Evolutionary conservation across 2,113 vertebrate species (phyloP).

Genomic region (Chamaea fasciata): DNA sequence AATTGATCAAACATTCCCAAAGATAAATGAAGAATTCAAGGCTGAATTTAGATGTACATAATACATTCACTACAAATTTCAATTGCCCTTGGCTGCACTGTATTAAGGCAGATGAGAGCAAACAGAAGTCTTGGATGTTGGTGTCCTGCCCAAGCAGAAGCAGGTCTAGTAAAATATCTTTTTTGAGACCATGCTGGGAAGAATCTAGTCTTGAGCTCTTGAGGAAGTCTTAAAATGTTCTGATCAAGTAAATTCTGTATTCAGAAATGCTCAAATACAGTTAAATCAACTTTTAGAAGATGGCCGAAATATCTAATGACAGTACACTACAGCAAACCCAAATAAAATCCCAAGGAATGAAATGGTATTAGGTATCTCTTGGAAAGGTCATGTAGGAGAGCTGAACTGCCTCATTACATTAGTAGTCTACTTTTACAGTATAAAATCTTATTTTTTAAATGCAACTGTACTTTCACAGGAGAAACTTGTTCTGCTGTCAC

Average conservation of each 20-base stretch:
- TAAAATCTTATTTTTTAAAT: neutral
- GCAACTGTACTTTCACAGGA: slow-evolving; percentile 66
- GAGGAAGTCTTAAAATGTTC: neutral
- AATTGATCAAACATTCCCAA: neutral
- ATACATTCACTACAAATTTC: neutral
- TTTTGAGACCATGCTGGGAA: neutral
- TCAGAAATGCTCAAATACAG: neutral
- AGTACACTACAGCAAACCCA: neutral
- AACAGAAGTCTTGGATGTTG: neutral
- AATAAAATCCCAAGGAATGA: neutral
- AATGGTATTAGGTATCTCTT: neutral
- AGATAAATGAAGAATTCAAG: neutral
- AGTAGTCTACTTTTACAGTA: neutral
- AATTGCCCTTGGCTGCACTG: neutral
- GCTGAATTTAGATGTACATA: neutral
- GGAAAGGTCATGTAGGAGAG: neutral
- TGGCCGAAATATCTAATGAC: neutral
- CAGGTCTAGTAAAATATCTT: neutral
- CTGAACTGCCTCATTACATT: neutral
- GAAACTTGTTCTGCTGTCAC: slow-evolving; percentile 74
- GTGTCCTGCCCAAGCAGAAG: neutral
- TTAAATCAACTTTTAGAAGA: neutral
- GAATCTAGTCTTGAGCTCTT: neutral
- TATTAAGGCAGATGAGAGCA: neutral
- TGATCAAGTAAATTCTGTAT: neutral